Conservation (phyloP, 1,140 invertebrate species). For the Rhyacophila brunnea region DNA sequence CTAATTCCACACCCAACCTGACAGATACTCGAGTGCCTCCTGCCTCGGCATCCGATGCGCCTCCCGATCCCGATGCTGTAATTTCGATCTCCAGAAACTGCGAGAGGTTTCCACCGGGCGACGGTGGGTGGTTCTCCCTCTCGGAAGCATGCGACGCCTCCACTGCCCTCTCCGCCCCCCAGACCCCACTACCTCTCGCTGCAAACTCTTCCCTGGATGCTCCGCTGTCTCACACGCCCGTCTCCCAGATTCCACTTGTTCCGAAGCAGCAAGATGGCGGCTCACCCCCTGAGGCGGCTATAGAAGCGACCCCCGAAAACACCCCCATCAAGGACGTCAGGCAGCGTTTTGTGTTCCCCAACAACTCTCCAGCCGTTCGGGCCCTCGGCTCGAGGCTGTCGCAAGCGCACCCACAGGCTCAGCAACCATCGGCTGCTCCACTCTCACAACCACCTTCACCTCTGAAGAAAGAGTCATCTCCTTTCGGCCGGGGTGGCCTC, state of each 20-base stretch:
- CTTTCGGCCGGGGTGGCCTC: slow-evolving; percentile 42
- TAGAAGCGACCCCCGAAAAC: slow-evolving; percentile 85
- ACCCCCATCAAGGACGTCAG: slow-evolving; percentile 72
- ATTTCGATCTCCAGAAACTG: slow-evolving; percentile 10
- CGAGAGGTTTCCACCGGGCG: slow-evolving; percentile 30
- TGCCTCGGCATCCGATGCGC: slow-evolving; percentile 4
- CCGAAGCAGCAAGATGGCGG: slow-evolving; percentile 54
- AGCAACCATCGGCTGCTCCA: slow-evolving; percentile 36
- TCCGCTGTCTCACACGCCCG: slow-evolving; percentile 19
- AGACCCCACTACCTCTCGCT: slow-evolving; percentile 52
- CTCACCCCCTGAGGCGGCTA: slow-evolving; percentile 76
- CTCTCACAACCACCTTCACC: slow-evolving; percentile 65
- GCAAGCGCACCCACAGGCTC: slow-evolving; percentile 31
- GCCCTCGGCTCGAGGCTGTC: slow-evolving; percentile 49
- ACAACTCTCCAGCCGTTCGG: slow-evolving; percentile 62
- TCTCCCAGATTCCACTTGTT: slow-evolving; percentile 16
- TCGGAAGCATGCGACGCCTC: slow-evolving; percentile 44
- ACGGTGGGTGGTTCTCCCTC: slow-evolving; percentile 47
- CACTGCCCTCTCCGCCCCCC: slow-evolving; percentile 44
- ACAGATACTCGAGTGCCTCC: slow-evolving; percentile 29
- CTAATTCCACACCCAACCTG: slow-evolving; percentile 38
- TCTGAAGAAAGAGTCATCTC: slow-evolving; percentile 62
- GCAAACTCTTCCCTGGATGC: slow-evolving; percentile 33
- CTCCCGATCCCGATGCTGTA: slow-evolving; percentile 23
- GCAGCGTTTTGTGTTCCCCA: slow-evolving; percentile 46